These are phyloP conservation scores for Euclidia mi DNA, from an alignment of 2,888 invertebrate species.

Conservation along the genomic window DNA sequence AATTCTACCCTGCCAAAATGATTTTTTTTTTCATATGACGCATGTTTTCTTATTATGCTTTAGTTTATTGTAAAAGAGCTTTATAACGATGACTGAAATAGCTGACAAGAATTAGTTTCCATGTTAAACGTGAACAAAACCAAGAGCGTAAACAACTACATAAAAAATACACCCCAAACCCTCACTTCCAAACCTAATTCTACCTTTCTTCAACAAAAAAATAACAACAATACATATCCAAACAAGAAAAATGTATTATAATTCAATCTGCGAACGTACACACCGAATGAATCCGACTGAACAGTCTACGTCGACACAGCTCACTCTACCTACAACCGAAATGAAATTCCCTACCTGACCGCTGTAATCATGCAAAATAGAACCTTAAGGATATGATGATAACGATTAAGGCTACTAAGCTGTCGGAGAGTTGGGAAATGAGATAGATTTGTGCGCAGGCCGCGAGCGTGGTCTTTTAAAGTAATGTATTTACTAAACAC, in stretches of 20 bases:
- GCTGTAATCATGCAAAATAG: too few species aligned
- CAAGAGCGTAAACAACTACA: too few species aligned
- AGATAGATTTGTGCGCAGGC: constrained; percentile 16
- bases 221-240: constrained; percentile 14
- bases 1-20: too few species aligned
- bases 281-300: constrained; percentile 14
- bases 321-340: constrained; percentile 17
- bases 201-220: not conserved
- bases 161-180: too few species aligned
- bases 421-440: constrained; percentile 4
- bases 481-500: too few species aligned
- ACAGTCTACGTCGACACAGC: constrained; percentile 9
- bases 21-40: too few species aligned
- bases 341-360: constrained; percentile 14
- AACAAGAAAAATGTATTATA: constrained; percentile 19
- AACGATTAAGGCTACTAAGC: not conserved
- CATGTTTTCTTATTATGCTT: too few species aligned
- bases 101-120: too few species aligned
- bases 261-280: constrained; percentile 24
- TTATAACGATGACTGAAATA: too few species aligned
- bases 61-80: too few species aligned
- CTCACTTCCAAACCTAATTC: too few species aligned
- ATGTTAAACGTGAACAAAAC: too few species aligned
- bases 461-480: not conserved
- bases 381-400: not conserved